Conservation (phyloP, 2,113 vertebrate species). For the Psettodes erumei region DNA sequence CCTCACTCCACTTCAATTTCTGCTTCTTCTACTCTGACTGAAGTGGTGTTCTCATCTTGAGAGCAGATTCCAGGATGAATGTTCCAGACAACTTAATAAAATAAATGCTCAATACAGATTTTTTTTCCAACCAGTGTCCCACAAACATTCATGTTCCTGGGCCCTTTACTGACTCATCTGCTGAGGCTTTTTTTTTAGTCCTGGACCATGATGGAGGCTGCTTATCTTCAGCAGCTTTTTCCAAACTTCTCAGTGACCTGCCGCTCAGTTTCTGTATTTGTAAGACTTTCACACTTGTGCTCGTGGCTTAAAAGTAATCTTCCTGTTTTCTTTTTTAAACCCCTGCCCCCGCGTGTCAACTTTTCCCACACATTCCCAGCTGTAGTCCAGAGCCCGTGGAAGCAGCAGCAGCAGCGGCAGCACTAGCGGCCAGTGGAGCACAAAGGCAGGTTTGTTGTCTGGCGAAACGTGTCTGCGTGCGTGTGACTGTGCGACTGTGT, state of each 20-base stretch:
- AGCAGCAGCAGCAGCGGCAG: conserved; percentile 23
- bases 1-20: background rate
- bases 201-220: background rate
- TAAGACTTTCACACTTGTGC: conserved; percentile 7
- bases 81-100: conserved; percentile 8
- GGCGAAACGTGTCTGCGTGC: conserved; percentile 52
- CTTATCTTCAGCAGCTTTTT: background rate
- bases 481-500: conserved; percentile 14
- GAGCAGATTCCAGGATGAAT: background rate
- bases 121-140: background rate
- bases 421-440: conserved; percentile 61
- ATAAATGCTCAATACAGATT: background rate
- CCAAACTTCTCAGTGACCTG: background rate
- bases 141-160: conserved; percentile 5
- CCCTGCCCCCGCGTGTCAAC: conserved; percentile 12
- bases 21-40: background rate
- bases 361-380: conserved; percentile 45
- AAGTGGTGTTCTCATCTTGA: background rate
- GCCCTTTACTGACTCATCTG: background rate
- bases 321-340: conserved; percentile 27
- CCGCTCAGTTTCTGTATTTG: background rate
- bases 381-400: conserved; percentile 34
- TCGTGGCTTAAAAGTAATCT: background rate
- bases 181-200: background rate
- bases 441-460: conserved; percentile 84